Evolutionary conservation across 1,140 invertebrate genomes (phyloP), one percentile per base, ranked within the genome.

Genomic region (Zaprionus lachaisei): DNA sequence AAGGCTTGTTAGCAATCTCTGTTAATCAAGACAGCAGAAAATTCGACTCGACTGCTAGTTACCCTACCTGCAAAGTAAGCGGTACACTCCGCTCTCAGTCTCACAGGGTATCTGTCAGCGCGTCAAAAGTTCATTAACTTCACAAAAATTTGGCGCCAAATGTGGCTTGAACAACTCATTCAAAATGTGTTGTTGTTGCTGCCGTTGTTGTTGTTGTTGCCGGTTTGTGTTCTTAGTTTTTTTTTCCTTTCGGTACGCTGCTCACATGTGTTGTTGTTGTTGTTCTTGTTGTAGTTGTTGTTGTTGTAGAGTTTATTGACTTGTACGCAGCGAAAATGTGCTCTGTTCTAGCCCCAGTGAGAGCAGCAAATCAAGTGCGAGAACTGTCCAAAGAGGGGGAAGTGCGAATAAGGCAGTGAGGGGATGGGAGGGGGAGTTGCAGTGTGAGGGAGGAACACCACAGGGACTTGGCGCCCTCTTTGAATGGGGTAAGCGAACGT

Each of bases 251-350:
- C 67, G 51, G 60, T 69, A 49, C 72, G 66, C 60, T 75, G 56
- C 51, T 62, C 38, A 28, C 31, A 17, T 51, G 49, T 66, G 61
- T 65, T 63, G 31, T 54, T 61, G 31, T 54, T 61, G 4, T 47
- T 61, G 49, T 26, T 54, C 1, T 58, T 61, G 24, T 31, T 47
- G 20, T 20, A 20, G 20, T 20, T 20, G n/a, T n/a, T n/a, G 49
- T 49, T 68, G 38, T 31, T 55, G 14, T 47, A 51, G 73, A 65
- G 73, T 76, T 76, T 76, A 76, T 76, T 76, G 73, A 76, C 73
- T 72, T 60, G 73, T 64, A 9, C 54, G 22, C 34, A 38, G 12
- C 14, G 34, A 47, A 47, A 47, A 47, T 47, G 41, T 47, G 31
- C 9, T 47, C 15, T 17, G 58, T 15, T 41, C 37, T 41, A 56